Conservation (phyloP, 2,888 invertebrate genomes). For the Neelides folsomi region DNA sequence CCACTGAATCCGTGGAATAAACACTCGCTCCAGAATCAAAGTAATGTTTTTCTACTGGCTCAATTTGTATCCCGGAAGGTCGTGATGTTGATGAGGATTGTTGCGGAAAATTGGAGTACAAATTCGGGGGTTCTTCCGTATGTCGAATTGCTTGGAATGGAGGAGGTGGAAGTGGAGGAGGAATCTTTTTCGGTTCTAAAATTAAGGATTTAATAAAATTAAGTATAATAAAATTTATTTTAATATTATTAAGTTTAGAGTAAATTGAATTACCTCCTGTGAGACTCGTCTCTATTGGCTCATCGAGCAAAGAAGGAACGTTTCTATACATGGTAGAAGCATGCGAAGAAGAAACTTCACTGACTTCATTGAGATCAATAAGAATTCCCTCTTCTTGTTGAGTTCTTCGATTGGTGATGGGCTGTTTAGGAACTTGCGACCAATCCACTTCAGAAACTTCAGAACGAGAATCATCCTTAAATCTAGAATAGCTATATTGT, state of each 20-base stretch:
- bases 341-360: conserved; percentile 10
- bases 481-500: conserved; percentile 70
- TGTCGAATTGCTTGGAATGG: conserved; percentile 2
- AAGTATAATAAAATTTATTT: too few species aligned
- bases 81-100: neutral
- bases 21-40: conserved; percentile 4
- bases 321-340: conserved; percentile 32
- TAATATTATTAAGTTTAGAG: conserved; percentile 3
- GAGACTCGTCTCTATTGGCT: conserved; percentile 53
- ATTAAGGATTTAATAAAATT: neutral
- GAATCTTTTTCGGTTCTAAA: neutral
- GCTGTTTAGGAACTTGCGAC: conserved; percentile 36
- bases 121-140: too few species aligned
- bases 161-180: conserved; percentile 16
- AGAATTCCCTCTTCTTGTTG: conserved; percentile 49
- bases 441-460: conserved; percentile 35
- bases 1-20: conserved; percentile 20
- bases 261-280: conserved; percentile 3
- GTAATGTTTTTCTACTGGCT: neutral
- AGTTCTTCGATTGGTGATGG: neutral
- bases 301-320: conserved; percentile 50
- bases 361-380: conserved; percentile 56
- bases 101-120: too few species aligned
- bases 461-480: conserved; percentile 51
- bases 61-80: neutral